Base-by-base conservation (phyloP, 2,888 invertebrate genomes). In the Drosophila mettleri region DNA sequence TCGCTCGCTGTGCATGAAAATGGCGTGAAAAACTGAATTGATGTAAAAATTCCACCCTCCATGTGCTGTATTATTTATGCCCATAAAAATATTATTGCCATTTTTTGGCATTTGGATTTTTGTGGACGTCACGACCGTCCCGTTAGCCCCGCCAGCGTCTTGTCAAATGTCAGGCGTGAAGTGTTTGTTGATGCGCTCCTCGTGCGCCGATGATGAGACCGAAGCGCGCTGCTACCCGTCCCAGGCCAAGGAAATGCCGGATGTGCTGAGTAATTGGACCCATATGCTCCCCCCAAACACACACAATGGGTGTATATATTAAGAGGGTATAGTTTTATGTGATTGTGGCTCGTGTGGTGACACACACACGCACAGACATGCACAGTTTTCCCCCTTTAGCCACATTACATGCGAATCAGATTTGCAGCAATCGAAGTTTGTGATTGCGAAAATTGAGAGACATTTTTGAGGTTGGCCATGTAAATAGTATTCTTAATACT, bases 121-220 rank as follows among this genome's bases (percentile, higher is more conserved):
- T 69, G 66, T 69, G 54, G 67, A 64, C 71, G 71, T 79, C 71
- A 69, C 27, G n/a, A 14, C 18, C 27, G 12, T 9, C 27, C 52
- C 20, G 31, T 14, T 8, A 3, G 27, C 36, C 36, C 39, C 43
- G 7, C 16, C 24, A 67, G 58, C 69, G 60, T 79, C 82, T 82
- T 87, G 86, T 85, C 82, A 85, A 85, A 87, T 85, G 84, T 85
- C 84, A 85, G 86, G 85, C 86, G 87, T 85, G 88, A 85, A 85
- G 79, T 85, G 88, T 85, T 87, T 87, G 83, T 80, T 87, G 86
- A 87, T 85, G 85, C 75, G 80, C 73, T 74, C 67, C 33, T 63
- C 66, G 53, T 51, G 43, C 55, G 31, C 20, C 31, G 41, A 55
- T 39, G 62, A 64, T 51, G 61, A 69, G 58, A 48, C 31, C 36